phyloP scores from a whole-genome alignment of 2,797 vertebrate species.

The Poeciliopsis turneri region DNA sequence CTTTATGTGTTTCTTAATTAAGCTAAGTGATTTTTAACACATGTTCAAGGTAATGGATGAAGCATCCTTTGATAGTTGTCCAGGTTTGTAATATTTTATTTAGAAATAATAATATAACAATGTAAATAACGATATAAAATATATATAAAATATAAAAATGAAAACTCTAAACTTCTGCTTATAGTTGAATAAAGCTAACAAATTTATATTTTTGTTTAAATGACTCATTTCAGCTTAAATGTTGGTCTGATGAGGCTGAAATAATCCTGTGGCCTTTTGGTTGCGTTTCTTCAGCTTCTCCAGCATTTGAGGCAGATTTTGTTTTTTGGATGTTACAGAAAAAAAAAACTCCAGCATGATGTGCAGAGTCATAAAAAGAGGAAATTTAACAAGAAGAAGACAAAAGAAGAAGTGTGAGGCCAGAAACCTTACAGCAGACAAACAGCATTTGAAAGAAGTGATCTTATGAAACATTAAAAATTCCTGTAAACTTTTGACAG shows the following conservation, averaged over 20 bases:
- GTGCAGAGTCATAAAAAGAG: not conserved
- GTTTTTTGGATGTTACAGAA: not conserved
- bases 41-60: not conserved
- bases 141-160: not conserved
- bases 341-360: not conserved
- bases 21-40: not conserved
- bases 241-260: not conserved
- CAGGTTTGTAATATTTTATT: not conserved
- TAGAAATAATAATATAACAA: not conserved
- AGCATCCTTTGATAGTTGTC: not conserved
- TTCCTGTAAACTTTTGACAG: not conserved
- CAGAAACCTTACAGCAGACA: not conserved
- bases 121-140: not conserved
- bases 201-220: not conserved
- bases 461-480: not conserved
- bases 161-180: not conserved
- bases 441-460: not conserved
- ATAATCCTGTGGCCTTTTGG: not conserved
- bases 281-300: not conserved
- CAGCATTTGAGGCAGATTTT: not conserved
- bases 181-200: not conserved
- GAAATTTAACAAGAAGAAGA: not conserved
- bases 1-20: not conserved
- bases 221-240: not conserved
- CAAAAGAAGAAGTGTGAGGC: slow-evolving; percentile 14